Conservation (phyloP, 2,888 invertebrate species). For the Acrocera orbiculus region DNA sequence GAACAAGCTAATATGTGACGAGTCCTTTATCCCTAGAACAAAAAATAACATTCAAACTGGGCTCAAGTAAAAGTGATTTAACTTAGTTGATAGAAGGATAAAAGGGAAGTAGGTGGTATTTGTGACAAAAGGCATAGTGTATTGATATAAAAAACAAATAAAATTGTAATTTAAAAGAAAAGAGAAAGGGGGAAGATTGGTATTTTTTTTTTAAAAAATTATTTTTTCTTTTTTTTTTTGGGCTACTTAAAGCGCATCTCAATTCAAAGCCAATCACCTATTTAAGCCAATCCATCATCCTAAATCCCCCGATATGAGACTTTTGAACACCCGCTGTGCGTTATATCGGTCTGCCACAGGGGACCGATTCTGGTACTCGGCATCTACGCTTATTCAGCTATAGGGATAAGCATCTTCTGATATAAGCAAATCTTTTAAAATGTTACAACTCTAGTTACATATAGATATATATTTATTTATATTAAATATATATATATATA, state of each 20-base stretch:
- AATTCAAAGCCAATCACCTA: conserved; percentile 15
- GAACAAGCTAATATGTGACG: neutral
- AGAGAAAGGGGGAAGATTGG: neutral
- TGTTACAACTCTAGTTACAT: too few species aligned
- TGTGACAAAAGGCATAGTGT: neutral
- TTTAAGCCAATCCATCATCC: conserved; percentile 17
- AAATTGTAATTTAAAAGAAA: conserved; percentile 10
- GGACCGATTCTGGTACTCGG: conserved; percentile 27
- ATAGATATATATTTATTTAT: too few species aligned
- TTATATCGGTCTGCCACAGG: conserved; percentile 32
- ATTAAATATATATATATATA: too few species aligned
- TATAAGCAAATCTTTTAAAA: too few species aligned
- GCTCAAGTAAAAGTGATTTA: too few species aligned
- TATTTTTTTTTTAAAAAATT: neutral
- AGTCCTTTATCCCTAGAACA: too few species aligned
- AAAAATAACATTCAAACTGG: too few species aligned
- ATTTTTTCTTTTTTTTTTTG: neutral
- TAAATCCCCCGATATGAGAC: conserved; percentile 17
- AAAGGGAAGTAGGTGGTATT: neutral
- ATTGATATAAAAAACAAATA: conserved; percentile 5
- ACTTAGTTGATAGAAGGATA: neutral
- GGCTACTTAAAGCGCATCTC: neutral
- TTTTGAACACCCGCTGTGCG: conserved; percentile 24
- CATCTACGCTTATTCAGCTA: too few species aligned
- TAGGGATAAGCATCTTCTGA: too few species aligned